phyloP scores from a whole-genome alignment of 2,888 invertebrate genomes.

The Nowickia ferox region DNA sequence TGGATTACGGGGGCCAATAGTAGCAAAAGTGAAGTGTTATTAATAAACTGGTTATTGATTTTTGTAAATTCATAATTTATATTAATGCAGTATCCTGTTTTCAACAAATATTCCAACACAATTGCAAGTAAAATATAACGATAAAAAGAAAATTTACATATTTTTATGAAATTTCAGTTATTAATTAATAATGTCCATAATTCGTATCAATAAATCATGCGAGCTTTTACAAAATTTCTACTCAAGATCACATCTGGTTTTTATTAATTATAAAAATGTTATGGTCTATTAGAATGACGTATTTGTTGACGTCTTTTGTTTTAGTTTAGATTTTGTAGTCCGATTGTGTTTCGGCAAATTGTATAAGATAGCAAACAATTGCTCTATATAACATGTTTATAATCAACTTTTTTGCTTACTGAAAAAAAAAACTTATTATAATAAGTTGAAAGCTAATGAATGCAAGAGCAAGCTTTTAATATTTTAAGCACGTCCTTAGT shows the following conservation, averaged over 20 bases:
- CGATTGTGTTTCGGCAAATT: slow-evolving; percentile 26
- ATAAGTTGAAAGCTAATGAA: slow-evolving; percentile 33
- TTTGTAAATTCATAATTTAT: neutral
- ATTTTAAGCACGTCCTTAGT: slow-evolving; percentile 33
- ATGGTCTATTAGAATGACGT: slow-evolving; percentile 13
- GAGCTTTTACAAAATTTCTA: slow-evolving; percentile 5
- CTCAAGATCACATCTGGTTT: neutral
- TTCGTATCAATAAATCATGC: neutral
- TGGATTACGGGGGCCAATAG: neutral
- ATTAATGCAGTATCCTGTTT: neutral
- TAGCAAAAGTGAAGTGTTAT: neutral
- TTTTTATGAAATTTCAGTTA: no score
- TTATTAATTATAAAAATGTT: neutral
- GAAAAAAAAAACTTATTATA: neutral
- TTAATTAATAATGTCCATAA: neutral
- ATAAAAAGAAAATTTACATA: no score
- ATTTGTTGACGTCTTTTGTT: neutral
- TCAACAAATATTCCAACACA: no score
- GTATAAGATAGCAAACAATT: slow-evolving; percentile 8
- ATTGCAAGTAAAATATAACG: no score
- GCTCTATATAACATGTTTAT: slow-evolving; percentile 18
- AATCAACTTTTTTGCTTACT: neutral
- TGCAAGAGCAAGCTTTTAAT: slow-evolving; percentile 18
- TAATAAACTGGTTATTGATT: slow-evolving; percentile 7
- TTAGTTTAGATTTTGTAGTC: slow-evolving; percentile 10